Base-by-base conservation (phyloP, 2,888 invertebrate genomes). In the Gymnoscelis rufifasciata region DNA sequence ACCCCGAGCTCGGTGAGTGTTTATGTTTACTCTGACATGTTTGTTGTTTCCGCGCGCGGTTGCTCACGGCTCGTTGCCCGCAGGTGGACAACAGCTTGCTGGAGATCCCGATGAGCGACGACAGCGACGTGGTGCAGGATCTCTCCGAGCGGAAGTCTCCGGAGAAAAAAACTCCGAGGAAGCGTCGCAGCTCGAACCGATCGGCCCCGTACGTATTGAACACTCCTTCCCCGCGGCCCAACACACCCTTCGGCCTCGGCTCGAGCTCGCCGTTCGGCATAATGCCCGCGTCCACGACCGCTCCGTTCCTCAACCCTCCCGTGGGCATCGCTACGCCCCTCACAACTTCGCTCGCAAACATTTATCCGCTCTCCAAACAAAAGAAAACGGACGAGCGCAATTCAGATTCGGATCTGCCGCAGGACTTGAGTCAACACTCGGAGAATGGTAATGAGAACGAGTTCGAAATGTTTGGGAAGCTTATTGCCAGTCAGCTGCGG, bases 1-100 rank as follows among this genome's bases (percentile, higher is more conserved):
- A 88, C 88, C 51, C 88, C 88, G 70, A 87, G 86, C 75, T 88
- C 88, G 57, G 88, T 88, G 74, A 87, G 87, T 66, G 69, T 68
- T 68, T 69, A 62, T 66, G 69, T 68, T 68, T 69, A 62, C 66
- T 59, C 52, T 47, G 45, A 53, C 54, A 60, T 61, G 65, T 64
- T 62, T 65, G 26, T 52, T 64, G 66, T 66, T 65, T 68, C 64
- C 68, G 64, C 69, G 66, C 62, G 52, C 49, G 52, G 45, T 50
- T 42, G 47, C 54, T 73, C 60, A 75, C 66, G 67, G 61, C 66
- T 59, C 44, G 41, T 51, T 74, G 72, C 63, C 68, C 61, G 56
- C 72, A 88, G 88, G 81, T 88, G 52, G 88, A 88, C 70, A 86
- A 80, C 64, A 83, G 81, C 57, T 60, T 88, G 54, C 63, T 87